These are phyloP conservation scores for Candidula unifasciata DNA, from an alignment of 2,888 invertebrate genomes.

Conservation along the genomic window DNA sequence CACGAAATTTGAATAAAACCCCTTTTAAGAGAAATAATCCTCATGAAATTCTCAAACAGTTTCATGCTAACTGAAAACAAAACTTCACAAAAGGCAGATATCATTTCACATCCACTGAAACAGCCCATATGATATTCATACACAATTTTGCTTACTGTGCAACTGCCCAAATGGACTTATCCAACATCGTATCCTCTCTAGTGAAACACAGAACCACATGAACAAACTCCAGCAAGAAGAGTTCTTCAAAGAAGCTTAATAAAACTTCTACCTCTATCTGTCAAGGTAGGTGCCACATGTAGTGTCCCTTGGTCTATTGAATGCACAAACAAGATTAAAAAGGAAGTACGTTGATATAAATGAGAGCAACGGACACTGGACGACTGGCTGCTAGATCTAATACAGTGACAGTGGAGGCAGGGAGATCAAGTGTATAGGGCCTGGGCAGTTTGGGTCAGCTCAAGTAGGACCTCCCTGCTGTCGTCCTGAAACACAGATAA, in stretches of 20 bases:
- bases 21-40: too few species aligned
- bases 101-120: too few species aligned
- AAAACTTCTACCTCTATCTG: background rate
- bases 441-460: constrained; percentile 19
- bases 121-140: too few species aligned
- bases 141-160: too few species aligned
- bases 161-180: too few species aligned
- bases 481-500: constrained; percentile 38
- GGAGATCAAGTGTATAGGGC: constrained; percentile 31
- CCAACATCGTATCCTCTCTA: too few species aligned
- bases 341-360: background rate
- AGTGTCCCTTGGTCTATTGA: background rate
- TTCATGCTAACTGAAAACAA: too few species aligned
- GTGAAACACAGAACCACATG: too few species aligned
- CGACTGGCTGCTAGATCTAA: constrained; percentile 32
- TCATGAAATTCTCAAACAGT: too few species aligned
- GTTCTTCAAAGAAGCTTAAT: background rate
- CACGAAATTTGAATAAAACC: too few species aligned
- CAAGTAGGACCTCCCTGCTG: constrained; percentile 39
- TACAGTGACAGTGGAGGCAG: constrained; percentile 32
- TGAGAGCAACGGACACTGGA: constrained; percentile 7
- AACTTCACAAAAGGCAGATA: too few species aligned
- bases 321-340: constrained; percentile 3
- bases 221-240: too few species aligned
- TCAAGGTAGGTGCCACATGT: background rate